Conservation (phyloP, 2,888 invertebrate species). For the Cremastobaeus sp. region DNA sequence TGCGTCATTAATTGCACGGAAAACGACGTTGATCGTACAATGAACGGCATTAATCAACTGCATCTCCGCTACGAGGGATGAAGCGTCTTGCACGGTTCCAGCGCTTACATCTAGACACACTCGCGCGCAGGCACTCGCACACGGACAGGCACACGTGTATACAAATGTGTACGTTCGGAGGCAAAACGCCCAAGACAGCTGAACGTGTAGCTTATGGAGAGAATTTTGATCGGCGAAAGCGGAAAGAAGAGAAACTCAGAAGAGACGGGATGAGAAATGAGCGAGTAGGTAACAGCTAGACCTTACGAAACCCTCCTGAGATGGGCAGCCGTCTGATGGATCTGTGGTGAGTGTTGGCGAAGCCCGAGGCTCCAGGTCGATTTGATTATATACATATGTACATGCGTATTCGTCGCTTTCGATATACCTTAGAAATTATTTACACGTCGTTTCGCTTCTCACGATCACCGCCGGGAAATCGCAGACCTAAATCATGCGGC, state of each 20-base stretch:
- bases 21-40: too few relatives aligned
- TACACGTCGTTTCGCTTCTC: conserved; percentile 34
- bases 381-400: conserved; percentile 59
- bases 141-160: too few relatives aligned
- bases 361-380: conserved; percentile 11
- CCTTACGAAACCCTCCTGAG: not conserved
- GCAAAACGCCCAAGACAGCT: too few relatives aligned
- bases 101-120: too few relatives aligned
- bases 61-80: too few relatives aligned
- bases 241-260: not conserved
- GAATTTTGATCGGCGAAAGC: too few relatives aligned
- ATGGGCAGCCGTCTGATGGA: conserved; percentile 2
- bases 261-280: not conserved
- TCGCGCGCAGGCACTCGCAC: too few relatives aligned
- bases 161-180: conserved; percentile 27
- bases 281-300: not conserved
- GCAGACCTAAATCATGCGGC: conserved; percentile 4
- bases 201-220: conserved; percentile 41
- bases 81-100: too few relatives aligned
- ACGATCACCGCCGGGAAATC: conserved; percentile 18
- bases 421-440: conserved; percentile 50
- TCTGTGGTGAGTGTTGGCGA: conserved; percentile 2
- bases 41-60: too few relatives aligned
- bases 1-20: too few relatives aligned
- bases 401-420: conserved; percentile 36